Conservation (phyloP, 2,797 vertebrate species). For the Lutjanus campechanus region DNA sequence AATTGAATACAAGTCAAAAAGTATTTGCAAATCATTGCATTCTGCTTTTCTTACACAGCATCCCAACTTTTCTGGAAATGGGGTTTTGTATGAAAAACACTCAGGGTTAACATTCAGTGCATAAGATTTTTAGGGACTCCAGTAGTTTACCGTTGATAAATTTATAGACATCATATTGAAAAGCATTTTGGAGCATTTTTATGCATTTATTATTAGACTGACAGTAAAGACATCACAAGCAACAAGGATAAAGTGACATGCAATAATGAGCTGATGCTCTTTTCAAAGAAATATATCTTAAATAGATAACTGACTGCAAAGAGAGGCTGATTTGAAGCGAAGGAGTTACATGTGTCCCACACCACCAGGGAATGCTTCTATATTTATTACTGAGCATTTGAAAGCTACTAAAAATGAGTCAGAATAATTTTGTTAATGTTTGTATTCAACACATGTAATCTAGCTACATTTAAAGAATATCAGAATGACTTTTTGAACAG, state of each 20-base stretch:
- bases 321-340: neutral
- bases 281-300: conserved; percentile 9
- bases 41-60: too few species aligned
- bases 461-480: neutral
- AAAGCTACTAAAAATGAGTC: neutral
- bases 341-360: too few species aligned
- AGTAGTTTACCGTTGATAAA: neutral
- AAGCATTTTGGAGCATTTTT: neutral
- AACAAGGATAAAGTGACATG: neutral
- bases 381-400: neutral
- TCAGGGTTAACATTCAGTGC: neutral
- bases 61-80: too few species aligned
- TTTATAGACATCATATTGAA: neutral
- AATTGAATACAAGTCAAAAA: too few species aligned
- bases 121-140: neutral
- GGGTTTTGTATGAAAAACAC: neutral
- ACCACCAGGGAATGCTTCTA: neutral
- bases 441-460: neutral
- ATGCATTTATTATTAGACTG: neutral
- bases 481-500: neutral
- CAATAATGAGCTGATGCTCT: neutral
- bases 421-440: neutral
- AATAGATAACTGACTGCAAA: neutral
- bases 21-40: too few species aligned
- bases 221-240: neutral